phyloP scores from a whole-genome alignment of 64 coral and sea anemone genomes.

The Montipora sp. region DNA sequence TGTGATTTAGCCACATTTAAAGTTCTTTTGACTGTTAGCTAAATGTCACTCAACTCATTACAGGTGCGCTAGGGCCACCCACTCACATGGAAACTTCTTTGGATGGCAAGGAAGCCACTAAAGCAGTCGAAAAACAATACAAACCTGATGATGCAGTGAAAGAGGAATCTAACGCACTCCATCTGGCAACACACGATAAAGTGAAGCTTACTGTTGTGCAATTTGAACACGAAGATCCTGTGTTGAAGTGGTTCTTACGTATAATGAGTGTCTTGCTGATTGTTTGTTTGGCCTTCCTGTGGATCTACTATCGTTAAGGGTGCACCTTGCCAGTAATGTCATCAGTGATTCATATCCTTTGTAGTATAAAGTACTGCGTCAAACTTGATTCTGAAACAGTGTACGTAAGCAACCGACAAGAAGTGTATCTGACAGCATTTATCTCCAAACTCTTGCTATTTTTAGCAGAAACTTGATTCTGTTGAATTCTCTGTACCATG shows the following conservation, averaged over 20 bases:
- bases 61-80: neutral
- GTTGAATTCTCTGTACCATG: neutral
- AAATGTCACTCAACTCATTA: neutral
- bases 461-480: neutral
- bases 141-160: neutral
- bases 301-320: conserved; percentile 77
- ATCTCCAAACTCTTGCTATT: neutral
- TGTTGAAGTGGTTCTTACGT: conserved; percentile 75
- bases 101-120: neutral
- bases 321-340: neutral
- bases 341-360: neutral
- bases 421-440: neutral
- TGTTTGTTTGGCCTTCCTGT: conserved; percentile 66
- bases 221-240: conserved; percentile 48
- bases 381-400: neutral
- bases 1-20: too few relatives aligned
- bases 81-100: conserved; percentile 16
- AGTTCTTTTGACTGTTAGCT: too few relatives aligned
- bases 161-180: neutral
- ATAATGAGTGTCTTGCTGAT: conserved; percentile 45
- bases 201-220: conserved; percentile 61
- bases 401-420: neutral
- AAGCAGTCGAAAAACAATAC: neutral
- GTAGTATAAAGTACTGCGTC: neutral
- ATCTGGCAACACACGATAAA: neutral